phyloP scores from a whole-genome alignment of 2,113 vertebrate species.

The Thamnophis sirtalis region DNA sequence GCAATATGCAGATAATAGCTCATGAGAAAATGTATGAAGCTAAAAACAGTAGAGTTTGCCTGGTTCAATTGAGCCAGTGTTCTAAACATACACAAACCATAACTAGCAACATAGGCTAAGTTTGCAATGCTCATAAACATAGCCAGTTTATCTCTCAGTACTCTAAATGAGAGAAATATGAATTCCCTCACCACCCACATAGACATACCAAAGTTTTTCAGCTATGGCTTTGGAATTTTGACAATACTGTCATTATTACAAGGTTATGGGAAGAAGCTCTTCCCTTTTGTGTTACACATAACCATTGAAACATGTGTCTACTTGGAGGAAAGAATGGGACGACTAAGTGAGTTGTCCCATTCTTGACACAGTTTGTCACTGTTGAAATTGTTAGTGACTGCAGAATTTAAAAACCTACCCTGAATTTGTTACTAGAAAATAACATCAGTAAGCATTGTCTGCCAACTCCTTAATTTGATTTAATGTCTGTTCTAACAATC shows the following conservation, averaged over 20 bases:
- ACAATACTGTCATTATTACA: background rate
- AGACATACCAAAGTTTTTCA: background rate
- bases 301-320: background rate
- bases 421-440: background rate
- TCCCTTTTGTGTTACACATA: background rate
- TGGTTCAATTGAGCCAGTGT: background rate
- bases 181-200: background rate
- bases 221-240: background rate
- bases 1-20: background rate
- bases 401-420: background rate
- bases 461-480: conserved; percentile 30
- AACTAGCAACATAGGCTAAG: background rate
- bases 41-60: background rate
- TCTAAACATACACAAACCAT: background rate
- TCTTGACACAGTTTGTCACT: background rate
- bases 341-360: background rate
- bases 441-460: background rate
- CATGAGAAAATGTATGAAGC: background rate
- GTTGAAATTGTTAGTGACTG: background rate
- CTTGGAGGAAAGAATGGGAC: background rate
- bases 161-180: background rate
- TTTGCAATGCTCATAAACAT: background rate
- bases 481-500: conserved; percentile 58
- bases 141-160: background rate
- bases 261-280: background rate